A percentile compares a stretch with the other conserved stretches of the same genome.
These are phyloP conservation scores for Andrena flavipes DNA, from an alignment of 2,888 invertebrate genomes.

Conservation along the genomic window DNA sequence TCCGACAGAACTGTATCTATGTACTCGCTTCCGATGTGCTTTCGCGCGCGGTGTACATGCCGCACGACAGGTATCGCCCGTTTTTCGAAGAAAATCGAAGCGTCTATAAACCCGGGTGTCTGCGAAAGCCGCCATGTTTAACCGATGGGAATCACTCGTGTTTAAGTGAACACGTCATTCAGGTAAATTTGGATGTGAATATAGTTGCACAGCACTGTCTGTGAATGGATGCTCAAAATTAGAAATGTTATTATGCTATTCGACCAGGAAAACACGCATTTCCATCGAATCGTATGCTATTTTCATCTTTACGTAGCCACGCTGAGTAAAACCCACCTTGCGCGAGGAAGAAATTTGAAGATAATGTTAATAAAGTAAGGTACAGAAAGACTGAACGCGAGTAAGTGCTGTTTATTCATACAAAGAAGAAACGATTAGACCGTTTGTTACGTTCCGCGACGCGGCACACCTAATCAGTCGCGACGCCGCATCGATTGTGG, in stretches of 20 bases:
- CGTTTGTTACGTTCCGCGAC: conserved; percentile 4
- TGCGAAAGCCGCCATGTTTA: conserved; percentile 52
- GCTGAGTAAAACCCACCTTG: too few species aligned
- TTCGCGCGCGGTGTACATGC: conserved; percentile 32
- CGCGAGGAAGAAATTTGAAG: too few species aligned
- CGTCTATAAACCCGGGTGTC: conserved; percentile 53
- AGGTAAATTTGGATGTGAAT: conserved; percentile 66
- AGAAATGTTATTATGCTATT: not conserved
- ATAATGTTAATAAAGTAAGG: too few species aligned
- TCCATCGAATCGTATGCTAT: not conserved
- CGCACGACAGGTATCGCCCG: conserved; percentile 59
- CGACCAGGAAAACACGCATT: not conserved
- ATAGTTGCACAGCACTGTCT: conserved; percentile 1
- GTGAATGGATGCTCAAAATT: conserved; percentile 25
- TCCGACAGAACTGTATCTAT: conserved; percentile 41
- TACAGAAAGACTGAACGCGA: not conserved
- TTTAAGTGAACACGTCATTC: conserved; percentile 63
- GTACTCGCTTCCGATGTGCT: conserved; percentile 31
- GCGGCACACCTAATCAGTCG: conserved; percentile 36
- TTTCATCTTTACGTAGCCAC: too few species aligned
- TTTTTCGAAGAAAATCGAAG: conserved; percentile 71
- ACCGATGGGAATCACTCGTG: conserved; percentile 46
- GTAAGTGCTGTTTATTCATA: not conserved
- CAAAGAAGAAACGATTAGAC: not conserved
- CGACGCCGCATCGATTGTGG: conserved; percentile 11